Evolutionary conservation across 92 coral and sea anemone species (phyloP).

Genomic region (Plumapathes pennacea): DNA sequence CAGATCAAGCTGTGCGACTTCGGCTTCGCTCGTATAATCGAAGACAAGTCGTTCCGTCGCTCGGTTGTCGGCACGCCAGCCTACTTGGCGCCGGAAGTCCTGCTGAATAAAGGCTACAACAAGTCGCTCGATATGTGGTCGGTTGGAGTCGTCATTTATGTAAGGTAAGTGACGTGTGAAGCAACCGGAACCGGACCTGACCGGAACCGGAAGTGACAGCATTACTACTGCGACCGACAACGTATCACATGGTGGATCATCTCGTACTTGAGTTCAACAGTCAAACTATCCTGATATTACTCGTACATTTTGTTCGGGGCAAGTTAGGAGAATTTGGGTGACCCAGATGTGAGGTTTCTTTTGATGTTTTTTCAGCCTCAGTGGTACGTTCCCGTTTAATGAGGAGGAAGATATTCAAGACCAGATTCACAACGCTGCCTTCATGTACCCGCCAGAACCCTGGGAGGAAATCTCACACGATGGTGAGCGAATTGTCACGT

Average conservation of each 20-base stretch:
- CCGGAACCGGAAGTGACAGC: no score
- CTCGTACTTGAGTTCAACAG: no score
- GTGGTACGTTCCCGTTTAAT: conserved; percentile 98
- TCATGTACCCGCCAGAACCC: conserved; percentile 97
- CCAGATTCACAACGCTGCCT: conserved; percentile 95
- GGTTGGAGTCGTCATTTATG: conserved; percentile 97
- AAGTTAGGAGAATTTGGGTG: no score
- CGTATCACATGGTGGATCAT: no score
- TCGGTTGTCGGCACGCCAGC: conserved; percentile 99
- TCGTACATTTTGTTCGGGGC: no score
- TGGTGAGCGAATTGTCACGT: conserved; percentile 32
- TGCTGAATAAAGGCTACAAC: conserved; percentile 95
- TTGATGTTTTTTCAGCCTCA: conserved; percentile 52
- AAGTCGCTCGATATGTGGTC: conserved; percentile 99
- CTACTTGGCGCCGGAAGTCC: conserved; percentile 93
- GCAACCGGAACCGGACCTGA: no score
- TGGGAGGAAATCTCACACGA: conserved; percentile 91
- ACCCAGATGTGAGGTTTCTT: no score
- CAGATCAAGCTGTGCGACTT: conserved; percentile 96
- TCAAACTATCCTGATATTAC: no score
- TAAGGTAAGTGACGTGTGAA: conserved; percentile 63
- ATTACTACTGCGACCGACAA: no score
- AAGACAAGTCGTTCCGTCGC: conserved; percentile 98
- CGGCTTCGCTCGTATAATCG: conserved; percentile 98
- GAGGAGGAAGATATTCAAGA: conserved; percentile 98